These are phyloP conservation scores for Stegodyphus mimosarum DNA, from an alignment of 1,140 invertebrate species.

Conservation along the genomic window DNA sequence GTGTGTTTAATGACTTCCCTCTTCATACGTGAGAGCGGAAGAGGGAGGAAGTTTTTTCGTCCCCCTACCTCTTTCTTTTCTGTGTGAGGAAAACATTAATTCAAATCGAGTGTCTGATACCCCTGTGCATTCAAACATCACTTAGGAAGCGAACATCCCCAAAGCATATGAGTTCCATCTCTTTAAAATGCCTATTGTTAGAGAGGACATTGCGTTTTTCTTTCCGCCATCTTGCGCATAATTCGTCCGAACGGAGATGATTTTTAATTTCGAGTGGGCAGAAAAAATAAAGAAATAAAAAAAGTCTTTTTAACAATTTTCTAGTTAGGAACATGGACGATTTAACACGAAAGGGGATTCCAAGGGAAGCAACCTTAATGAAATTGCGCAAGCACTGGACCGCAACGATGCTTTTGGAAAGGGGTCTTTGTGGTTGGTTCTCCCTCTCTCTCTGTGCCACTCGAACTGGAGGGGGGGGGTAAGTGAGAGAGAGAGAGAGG, in stretches of 20 bases:
- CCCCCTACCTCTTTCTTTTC: neutral
- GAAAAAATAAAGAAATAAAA: slow-evolving; percentile 12
- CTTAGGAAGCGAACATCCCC: neutral
- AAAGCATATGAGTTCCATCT: neutral
- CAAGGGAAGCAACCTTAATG: slow-evolving; percentile 20
- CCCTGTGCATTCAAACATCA: neutral
- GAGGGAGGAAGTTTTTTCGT: neutral
- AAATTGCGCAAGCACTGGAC: slow-evolving; percentile 42
- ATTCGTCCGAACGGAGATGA: neutral
- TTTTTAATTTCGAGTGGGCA: slow-evolving; percentile 15
- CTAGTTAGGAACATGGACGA: slow-evolving; percentile 54
- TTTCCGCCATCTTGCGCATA: slow-evolving; percentile 16
- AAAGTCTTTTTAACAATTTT: slow-evolving; percentile 53
- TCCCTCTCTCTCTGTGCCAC: slow-evolving; percentile 9
- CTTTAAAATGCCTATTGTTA: slow-evolving; percentile 10
- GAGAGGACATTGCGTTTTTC: slow-evolving; percentile 33
- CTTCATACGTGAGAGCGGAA: neutral
- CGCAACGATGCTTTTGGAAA: slow-evolving; percentile 38
- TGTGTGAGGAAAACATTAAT: neutral
- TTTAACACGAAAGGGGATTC: slow-evolving; percentile 48
- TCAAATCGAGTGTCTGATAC: neutral
- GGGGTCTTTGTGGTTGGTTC: slow-evolving; percentile 33
- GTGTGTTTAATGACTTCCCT: neutral
- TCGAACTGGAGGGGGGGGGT: neutral
- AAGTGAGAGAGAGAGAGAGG: slow-evolving; percentile 3